Percentiles rank a stretch among this genome's conserved stretches.
These are phyloP conservation scores for Euplexia lucipara DNA, from an alignment of 2,888 invertebrate genomes.

Conservation along the genomic window DNA sequence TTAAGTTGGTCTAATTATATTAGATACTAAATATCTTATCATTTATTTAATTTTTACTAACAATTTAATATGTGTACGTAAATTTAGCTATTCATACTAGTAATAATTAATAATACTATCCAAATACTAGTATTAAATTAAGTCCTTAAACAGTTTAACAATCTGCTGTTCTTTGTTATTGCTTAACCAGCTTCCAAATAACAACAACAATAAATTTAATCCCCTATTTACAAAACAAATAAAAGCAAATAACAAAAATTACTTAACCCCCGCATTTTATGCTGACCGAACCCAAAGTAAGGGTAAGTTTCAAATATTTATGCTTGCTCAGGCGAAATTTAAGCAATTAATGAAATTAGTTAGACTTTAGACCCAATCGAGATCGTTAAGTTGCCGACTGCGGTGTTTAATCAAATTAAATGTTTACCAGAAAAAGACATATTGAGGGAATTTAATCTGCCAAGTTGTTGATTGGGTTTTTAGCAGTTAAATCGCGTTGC, in stretches of 20 bases:
- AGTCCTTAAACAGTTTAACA: background rate
- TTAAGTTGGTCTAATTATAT: too few relatives aligned
- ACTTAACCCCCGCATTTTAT: constrained; percentile 42
- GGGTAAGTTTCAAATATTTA: constrained; percentile 68
- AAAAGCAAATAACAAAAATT: constrained; percentile 55
- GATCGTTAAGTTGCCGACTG: constrained; percentile 54
- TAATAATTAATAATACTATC: too few relatives aligned
- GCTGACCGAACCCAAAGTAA: constrained; percentile 45
- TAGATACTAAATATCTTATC: too few relatives aligned
- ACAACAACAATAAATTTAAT: constrained; percentile 17
- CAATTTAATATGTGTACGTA: too few relatives aligned
- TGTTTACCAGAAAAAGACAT: constrained; percentile 63
- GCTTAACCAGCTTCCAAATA: background rate
- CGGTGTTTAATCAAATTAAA: constrained; percentile 66
- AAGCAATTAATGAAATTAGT: constrained; percentile 68
- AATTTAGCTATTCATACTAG: too few relatives aligned
- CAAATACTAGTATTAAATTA: constrained; percentile 12
- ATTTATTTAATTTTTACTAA: too few relatives aligned
- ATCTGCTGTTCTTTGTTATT: too few relatives aligned
- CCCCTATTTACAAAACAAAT: constrained; percentile 34
- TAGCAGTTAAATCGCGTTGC: constrained; percentile 36
- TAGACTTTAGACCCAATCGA: constrained; percentile 59
- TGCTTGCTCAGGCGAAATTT: constrained; percentile 65
- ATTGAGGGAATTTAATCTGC: constrained; percentile 49
- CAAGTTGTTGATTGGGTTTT: constrained; percentile 61